A percentile compares a stretch with the other conserved stretches of the same genome.
Conservation (phyloP, 1,140 invertebrate species). For the Aphis gossypii region DNA sequence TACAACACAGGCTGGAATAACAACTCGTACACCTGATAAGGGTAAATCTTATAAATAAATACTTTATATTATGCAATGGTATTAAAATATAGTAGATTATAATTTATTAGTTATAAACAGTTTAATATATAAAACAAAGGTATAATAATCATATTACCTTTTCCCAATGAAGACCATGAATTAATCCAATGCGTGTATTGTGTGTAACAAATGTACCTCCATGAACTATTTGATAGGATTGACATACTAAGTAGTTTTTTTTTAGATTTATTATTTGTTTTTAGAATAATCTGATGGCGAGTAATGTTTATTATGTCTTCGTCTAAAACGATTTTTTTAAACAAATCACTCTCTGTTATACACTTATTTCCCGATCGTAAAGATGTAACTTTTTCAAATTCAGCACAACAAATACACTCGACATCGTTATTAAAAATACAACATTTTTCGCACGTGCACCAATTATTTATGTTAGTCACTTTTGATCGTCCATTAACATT, state of each 20-base stretch:
- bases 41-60: constrained; percentile 6
- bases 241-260: neutral
- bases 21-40: constrained; percentile 8
- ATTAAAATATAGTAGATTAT: no score
- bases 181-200: no score
- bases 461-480: constrained; percentile 15
- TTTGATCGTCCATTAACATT: constrained; percentile 4
- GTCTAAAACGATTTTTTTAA: constrained; percentile 26
- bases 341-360: constrained; percentile 20
- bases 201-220: neutral
- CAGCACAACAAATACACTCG: neutral
- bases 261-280: constrained; percentile 19
- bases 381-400: constrained; percentile 7
- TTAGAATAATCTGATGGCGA: neutral
- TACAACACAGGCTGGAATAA: constrained; percentile 13
- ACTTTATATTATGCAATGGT: no score
- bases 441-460: neutral
- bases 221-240: neutral
- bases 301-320: constrained; percentile 1
- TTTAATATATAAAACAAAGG: neutral
- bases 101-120: no score
- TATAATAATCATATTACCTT: neutral
- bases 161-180: constrained; percentile 20
- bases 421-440: neutral
- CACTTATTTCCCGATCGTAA: constrained; percentile 18